phyloP scores from a whole-genome alignment of 2,113 vertebrate genomes.

The Osmerus mordax region DNA sequence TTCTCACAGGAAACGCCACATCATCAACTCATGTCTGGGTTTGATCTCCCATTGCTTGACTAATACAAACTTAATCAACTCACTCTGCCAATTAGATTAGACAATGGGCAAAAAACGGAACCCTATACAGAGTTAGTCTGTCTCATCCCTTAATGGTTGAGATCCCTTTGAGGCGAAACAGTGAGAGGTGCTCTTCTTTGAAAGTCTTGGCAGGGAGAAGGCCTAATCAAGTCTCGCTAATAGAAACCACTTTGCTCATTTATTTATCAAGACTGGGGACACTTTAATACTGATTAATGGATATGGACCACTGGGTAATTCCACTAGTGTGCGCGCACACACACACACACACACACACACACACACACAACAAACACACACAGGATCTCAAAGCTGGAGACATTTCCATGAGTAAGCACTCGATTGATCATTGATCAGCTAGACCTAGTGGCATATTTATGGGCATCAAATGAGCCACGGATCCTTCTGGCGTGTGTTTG shows the following conservation, averaged over 20 bases:
- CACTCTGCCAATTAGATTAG: not conserved
- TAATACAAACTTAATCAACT: not conserved
- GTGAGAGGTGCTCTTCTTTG: slow-evolving; percentile 3
- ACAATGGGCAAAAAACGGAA: not conserved
- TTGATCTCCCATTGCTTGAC: too few species aligned
- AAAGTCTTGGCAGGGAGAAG: slow-evolving; percentile 3
- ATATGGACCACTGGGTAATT: slow-evolving; percentile 17
- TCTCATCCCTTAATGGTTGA: slow-evolving; percentile 18
- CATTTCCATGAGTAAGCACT: slow-evolving; percentile 37
- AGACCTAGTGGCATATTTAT: slow-evolving; percentile 30
- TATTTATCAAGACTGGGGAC: slow-evolving; percentile 30
- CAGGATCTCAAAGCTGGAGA: not conserved
- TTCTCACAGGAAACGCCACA: too few species aligned
- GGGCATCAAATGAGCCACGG: not conserved
- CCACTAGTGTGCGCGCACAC: slow-evolving; percentile 25
- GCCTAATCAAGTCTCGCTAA: slow-evolving; percentile 21
- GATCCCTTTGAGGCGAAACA: slow-evolving; percentile 24
- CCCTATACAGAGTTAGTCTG: not conserved
- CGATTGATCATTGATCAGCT: slow-evolving; percentile 38
- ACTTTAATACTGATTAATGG: slow-evolving; percentile 36
- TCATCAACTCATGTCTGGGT: too few species aligned
- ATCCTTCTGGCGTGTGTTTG: not conserved
- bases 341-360: not conserved
- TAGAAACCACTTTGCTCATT: slow-evolving; percentile 8
- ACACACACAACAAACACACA: not conserved